Conservation (phyloP, 2,797 vertebrate species). For the Lemur catta region DNA sequence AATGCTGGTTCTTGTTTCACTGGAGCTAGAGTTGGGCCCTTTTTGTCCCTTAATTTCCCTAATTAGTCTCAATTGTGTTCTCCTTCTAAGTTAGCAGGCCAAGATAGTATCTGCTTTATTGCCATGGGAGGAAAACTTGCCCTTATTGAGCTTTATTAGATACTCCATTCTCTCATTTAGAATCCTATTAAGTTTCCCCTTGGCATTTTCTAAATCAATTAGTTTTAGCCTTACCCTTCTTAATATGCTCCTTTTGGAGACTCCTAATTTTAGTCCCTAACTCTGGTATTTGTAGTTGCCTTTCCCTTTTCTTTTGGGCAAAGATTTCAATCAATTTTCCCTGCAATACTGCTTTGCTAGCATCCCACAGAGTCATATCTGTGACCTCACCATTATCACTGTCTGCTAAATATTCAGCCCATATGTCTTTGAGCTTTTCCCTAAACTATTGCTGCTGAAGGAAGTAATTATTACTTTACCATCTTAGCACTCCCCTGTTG, state of each 20-base stretch:
- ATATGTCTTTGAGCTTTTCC: constrained; percentile 78
- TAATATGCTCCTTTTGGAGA: constrained; percentile 80
- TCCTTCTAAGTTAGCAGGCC: constrained; percentile 71
- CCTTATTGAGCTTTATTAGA: constrained; percentile 75
- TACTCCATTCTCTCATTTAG: constrained; percentile 78
- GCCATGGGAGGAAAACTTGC: constrained; percentile 74
- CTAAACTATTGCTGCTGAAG: constrained; percentile 76
- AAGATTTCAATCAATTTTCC: constrained; percentile 81
- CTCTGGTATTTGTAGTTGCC: constrained; percentile 74
- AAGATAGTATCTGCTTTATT: constrained; percentile 70
- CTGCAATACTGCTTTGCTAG: constrained; percentile 71
- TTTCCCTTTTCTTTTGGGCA: constrained; percentile 78
- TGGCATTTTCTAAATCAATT: constrained; percentile 82
- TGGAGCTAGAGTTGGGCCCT: constrained; percentile 55
- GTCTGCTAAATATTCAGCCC: constrained; percentile 81
- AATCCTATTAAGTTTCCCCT: constrained; percentile 80
- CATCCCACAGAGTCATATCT: constrained; percentile 74
- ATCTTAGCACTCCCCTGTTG: constrained; percentile 74
- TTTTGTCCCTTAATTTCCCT: constrained; percentile 77
- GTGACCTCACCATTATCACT: constrained; percentile 76
- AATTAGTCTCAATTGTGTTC: constrained; percentile 77
- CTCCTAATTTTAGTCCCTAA: constrained; percentile 79
- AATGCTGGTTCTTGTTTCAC: constrained; percentile 44
- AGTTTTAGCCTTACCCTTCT: constrained; percentile 80
- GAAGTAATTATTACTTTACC: constrained; percentile 79